Conservation (phyloP, 2,888 invertebrate species). For the Drosophila birchii region DNA sequence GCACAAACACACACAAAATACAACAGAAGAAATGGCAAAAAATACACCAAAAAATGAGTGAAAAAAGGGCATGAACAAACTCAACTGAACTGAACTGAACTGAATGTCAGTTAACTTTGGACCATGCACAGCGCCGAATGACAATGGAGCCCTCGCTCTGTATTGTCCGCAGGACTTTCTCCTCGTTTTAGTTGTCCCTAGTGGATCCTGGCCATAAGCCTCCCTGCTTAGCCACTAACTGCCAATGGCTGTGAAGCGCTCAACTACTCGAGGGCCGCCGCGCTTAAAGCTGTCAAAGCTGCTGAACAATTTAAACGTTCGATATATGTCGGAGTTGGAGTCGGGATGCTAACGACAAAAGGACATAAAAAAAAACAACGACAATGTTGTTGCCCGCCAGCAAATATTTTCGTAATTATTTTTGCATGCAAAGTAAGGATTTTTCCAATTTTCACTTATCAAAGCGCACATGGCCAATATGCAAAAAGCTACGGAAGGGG, state of each 20-base stretch:
- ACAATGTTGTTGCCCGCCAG: conserved; percentile 41
- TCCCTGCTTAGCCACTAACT: conserved; percentile 55
- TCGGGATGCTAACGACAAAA: conserved; percentile 1
- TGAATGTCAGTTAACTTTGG: conserved; percentile 55
- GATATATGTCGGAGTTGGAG: conserved; percentile 37
- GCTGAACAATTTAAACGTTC: conserved; percentile 72
- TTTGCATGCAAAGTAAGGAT: conserved; percentile 78
- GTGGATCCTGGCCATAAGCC: conserved; percentile 34
- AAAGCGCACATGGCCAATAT: conserved; percentile 77
- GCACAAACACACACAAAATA: conserved; percentile 24
- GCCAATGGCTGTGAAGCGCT: conserved; percentile 56
- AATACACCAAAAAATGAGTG: conserved; percentile 21
- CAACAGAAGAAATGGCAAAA: conserved; percentile 52
- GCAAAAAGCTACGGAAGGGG: conserved; percentile 56
- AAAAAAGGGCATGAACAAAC: conserved; percentile 25
- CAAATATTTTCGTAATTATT: conserved; percentile 79
- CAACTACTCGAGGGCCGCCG: conserved; percentile 54
- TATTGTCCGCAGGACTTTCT: conserved; percentile 40
- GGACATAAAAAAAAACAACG: conserved; percentile 10
- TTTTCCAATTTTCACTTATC: conserved; percentile 81
- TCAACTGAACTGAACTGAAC: conserved; percentile 15
- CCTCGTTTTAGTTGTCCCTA: not conserved
- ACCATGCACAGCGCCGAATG: conserved; percentile 55
- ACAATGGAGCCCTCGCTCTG: conserved; percentile 60
- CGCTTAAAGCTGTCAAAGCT: conserved; percentile 74